Conservation (phyloP, 2,888 invertebrate species). For the Tachina fera region DNA sequence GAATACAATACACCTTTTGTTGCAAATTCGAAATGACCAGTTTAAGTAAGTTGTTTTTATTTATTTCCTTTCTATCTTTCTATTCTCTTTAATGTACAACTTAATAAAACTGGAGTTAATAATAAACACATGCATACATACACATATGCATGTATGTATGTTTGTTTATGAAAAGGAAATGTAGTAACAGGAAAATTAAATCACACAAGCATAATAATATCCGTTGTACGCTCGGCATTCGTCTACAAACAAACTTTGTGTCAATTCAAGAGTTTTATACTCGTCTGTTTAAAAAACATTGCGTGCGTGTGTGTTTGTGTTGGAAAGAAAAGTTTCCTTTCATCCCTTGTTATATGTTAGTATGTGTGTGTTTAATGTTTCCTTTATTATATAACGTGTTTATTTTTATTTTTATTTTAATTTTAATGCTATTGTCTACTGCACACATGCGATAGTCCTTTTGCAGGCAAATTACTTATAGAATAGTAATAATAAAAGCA, state of each 20-base stretch:
- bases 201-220: conserved; percentile 49
- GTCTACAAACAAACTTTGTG: neutral
- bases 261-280: neutral
- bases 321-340: conserved; percentile 27
- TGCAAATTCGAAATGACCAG: conserved; percentile 61
- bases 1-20: conserved; percentile 62
- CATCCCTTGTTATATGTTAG: neutral
- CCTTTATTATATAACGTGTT: conserved; percentile 34
- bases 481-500: conserved; percentile 24
- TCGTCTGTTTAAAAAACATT: too few relatives aligned
- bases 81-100: conserved; percentile 53
- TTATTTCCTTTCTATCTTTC: conserved; percentile 10
- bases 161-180: neutral
- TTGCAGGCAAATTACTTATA: conserved; percentile 60
- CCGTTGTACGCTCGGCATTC: neutral
- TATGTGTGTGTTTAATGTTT: conserved; percentile 22
- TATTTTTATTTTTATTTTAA: conserved; percentile 20
- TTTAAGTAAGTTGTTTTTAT: conserved; percentile 34
- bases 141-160: neutral
- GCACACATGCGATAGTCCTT: conserved; percentile 35
- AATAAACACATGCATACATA: neutral
- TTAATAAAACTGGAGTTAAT: conserved; percentile 63
- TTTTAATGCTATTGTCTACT: conserved; percentile 28
- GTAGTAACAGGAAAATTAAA: conserved; percentile 42
- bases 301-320: conserved; percentile 31